Evolutionary conservation across 2,797 vertebrate species (phyloP).

Genomic region (Chromobotia macracanthus): DNA sequence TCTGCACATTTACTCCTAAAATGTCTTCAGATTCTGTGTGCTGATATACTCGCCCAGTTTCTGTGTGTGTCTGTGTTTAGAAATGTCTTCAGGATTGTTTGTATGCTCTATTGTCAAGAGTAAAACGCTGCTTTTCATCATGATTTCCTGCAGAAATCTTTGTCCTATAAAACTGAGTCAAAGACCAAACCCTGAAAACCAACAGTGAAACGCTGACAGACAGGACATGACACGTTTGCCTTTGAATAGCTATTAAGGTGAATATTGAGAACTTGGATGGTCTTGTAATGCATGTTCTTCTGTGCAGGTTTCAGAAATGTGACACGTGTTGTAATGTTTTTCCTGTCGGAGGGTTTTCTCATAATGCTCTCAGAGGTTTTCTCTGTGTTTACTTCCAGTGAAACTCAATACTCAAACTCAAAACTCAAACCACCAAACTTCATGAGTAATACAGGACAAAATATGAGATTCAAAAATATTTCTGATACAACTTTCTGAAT

Average conservation of each 20-base stretch:
- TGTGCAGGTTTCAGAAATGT: constrained; percentile 8
- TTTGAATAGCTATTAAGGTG: constrained; percentile 61
- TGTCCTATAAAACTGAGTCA: constrained; percentile 48
- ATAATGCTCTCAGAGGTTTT: neutral
- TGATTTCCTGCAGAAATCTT: constrained; percentile 42
- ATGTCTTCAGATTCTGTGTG: no score
- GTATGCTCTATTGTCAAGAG: no score
- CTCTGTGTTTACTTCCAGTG: neutral
- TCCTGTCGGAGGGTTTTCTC: neutral
- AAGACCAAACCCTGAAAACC: constrained; percentile 62
- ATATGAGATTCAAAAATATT: neutral
- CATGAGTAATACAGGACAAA: neutral
- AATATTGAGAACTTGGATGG: constrained; percentile 62
- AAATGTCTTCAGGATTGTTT: neutral
- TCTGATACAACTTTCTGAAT: neutral
- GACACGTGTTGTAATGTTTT: constrained; percentile 1
- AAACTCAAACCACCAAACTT: neutral
- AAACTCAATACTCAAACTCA: no score
- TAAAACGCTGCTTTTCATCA: constrained; percentile 2
- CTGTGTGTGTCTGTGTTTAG: neutral
- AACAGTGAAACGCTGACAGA: constrained; percentile 65
- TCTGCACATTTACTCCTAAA: no score
- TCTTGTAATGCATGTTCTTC: constrained; percentile 64
- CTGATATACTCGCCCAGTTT: no score
- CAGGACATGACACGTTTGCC: constrained; percentile 54